Base-by-base conservation (phyloP, 2,113 vertebrate genomes). In the Sturnira hondurensis region DNA sequence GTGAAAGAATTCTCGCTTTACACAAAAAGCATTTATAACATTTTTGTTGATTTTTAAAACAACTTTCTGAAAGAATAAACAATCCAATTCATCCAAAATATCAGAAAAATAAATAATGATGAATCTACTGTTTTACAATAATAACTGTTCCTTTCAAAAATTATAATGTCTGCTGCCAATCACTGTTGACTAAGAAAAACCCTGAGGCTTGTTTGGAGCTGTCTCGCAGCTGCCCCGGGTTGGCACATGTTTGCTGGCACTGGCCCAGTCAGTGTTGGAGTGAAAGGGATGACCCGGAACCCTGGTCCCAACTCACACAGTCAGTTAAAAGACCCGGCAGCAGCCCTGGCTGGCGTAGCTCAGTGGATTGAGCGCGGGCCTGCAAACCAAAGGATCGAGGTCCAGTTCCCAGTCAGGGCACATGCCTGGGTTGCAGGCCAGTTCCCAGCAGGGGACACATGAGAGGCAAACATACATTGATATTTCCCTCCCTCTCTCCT, bases 261-360 rank as follows among this genome's bases (percentile, higher is more conserved):
- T 61, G 71, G 92, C 58, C 58, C 71, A 78, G 36, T 61, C 12
- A 33, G 20, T 50, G 31, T 4, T 38, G 7, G 58, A 52, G 36
- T 83, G 47, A 89, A 82, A 89, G 45, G 77, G 4, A 31, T 86
- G 71, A 81, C 45, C 50, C 43, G 52, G 22, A 89, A 92, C 63
- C 15, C 38, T 2, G 19, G 90, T 58, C 67, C 33, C 61, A 77
- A 33, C 26, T 89, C 67, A 80, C 71, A 85, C 77, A 91, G 17
- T 82, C 91, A 94, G 77, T 93, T 82, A 86, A 93, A 95, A 96
- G 58, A 76, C 56, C 50, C 14, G 22, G 71, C 70, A 80, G 73
- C 68, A 85, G n/a, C n/a, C n/a, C n/a, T n/a, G n/a, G n/a, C n/a
- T n/a, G n/a, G n/a, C n/a, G n/a, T n/a, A n/a, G n/a, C n/a, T n/a